phyloP scores from a whole-genome alignment of 2,888 invertebrate genomes.

The Lepidochitona cinerea region DNA sequence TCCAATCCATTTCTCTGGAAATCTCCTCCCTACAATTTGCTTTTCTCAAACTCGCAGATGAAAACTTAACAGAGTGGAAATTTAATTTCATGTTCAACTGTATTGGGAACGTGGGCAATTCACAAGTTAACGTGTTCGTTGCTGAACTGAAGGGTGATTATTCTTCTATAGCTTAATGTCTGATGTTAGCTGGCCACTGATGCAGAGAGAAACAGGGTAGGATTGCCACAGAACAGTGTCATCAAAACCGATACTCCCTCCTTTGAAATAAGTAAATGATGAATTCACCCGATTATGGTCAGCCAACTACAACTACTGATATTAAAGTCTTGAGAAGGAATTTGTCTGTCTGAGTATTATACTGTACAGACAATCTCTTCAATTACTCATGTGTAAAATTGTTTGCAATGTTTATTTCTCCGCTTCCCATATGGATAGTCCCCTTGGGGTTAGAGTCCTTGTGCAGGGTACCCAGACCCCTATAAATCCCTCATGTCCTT shows the following conservation, averaged over 20 bases:
- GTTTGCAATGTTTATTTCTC: neutral
- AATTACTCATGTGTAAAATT: constrained; percentile 5
- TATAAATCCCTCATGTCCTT: neutral
- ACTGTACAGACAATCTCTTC: neutral
- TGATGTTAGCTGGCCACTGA: neutral
- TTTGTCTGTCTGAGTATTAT: neutral
- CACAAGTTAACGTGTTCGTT: constrained; percentile 4
- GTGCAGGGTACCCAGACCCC: neutral
- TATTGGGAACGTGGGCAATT: neutral
- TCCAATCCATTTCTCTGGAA: no score
- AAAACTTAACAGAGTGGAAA: constrained; percentile 6
- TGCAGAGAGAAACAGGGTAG: neutral
- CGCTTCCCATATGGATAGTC: neutral
- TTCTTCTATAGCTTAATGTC: neutral
- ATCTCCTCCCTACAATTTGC: no score
- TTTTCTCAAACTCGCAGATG: neutral
- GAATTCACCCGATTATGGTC: neutral
- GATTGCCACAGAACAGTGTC: neutral
- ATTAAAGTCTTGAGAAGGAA: no score
- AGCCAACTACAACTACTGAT: neutral
- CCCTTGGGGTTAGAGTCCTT: neutral
- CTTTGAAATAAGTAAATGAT: neutral
- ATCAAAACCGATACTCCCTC: neutral
- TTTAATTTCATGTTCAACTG: constrained; percentile 9
- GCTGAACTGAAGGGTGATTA: neutral